Base-by-base conservation (phyloP, 1,140 invertebrate genomes). In the Philotrypesis tridentata region DNA sequence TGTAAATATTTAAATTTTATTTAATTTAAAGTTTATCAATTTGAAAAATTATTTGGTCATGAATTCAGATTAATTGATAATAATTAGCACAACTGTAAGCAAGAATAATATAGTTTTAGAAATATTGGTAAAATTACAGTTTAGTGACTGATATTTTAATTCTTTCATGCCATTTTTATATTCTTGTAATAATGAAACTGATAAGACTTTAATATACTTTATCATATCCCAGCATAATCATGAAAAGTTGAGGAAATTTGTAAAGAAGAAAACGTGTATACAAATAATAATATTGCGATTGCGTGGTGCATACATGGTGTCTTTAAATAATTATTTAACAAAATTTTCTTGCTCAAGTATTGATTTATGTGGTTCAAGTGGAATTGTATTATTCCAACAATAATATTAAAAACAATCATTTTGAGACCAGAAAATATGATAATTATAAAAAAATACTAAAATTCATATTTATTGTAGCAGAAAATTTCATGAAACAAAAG, bases 171-270 rank as follows among this genome's bases (percentile, higher is more conserved):
- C 27, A 81, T 9, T 81, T 81, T 81, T 81, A 70, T 81, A 81
- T 81, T 75, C 12, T 80, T 75, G 65, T 75, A 76, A 81, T 25
- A 81, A 70, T 33, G 37, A 68, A 81, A 75, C 23, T 63, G 23
- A 80, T 75, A 75, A 74, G 71, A 81, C 74, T 67, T 73, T 33
- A 37, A 70, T 76, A 33, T 75, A 74, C 37, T 80, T 27, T 43
- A 71, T 76, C 63, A 82, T 71, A 60, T 82, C 67, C 60, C 63
- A 48, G 25, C 74, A 77, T 76, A 71, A 68, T 82, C 67, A 82
- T 27, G 76, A 55, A 55, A 55, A 33, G 6, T 71, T 60, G 27
- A 65, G 27, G 37, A 48, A 74, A 67, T 74, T 80, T 17, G 17
- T 71, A 55, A 55, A n/a, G n/a, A 17, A 55, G 48, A n/a, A 21